phyloP scores from a whole-genome alignment of 2,113 vertebrate species.

The Grallaria varia region DNA sequence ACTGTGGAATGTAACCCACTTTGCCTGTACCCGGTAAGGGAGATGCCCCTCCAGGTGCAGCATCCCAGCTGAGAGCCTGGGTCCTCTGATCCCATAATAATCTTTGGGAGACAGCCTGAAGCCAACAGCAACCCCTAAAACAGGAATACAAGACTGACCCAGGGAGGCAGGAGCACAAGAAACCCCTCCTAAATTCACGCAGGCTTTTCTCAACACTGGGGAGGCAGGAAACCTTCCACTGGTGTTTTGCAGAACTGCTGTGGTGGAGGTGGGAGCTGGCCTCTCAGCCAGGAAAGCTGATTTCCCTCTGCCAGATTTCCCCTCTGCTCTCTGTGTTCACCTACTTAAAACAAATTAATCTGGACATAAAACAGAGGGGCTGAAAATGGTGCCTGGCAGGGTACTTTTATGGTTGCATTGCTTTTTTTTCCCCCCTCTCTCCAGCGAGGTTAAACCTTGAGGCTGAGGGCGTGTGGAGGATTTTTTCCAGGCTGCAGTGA shows the following conservation, averaged over 20 bases:
- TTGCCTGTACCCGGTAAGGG: accelerated
- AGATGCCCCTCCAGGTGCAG: background rate
- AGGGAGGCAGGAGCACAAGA: background rate
- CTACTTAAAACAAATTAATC: background rate
- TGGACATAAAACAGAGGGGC: background rate
- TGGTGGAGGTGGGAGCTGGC: accelerated
- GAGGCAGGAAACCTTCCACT: background rate
- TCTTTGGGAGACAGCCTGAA: background rate
- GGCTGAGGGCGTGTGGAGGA: background rate
- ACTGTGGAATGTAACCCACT: background rate
- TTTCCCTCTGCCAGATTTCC: background rate
- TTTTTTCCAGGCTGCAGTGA: background rate
- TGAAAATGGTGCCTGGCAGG: background rate
- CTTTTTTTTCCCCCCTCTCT: background rate
- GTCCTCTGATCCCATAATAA: background rate
- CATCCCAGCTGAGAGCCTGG: background rate
- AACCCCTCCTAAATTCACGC: background rate
- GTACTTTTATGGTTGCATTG: background rate
- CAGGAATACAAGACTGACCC: too few species aligned
- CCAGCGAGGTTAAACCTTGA: background rate
- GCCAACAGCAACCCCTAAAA: background rate
- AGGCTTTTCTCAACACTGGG: background rate
- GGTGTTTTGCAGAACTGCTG: background rate
- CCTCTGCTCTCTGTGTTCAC: background rate
- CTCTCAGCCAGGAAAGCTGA: background rate